Conservation (phyloP, 35 echinoderm and acorn worm species). For the Apostichopus japonicus region DNA sequence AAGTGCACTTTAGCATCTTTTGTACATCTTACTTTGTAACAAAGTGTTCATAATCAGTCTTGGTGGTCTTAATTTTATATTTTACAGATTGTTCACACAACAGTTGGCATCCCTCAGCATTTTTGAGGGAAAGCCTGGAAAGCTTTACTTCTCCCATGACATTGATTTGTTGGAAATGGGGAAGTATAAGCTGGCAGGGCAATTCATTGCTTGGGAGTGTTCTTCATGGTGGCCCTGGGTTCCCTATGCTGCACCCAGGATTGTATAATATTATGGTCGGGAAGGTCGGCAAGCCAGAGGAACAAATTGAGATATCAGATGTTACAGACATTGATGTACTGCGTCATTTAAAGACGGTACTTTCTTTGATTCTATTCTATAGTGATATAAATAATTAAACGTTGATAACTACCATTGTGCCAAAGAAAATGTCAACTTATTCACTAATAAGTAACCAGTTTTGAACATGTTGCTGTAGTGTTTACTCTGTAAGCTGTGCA, state of each 20-base stretch:
- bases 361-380: neutral
- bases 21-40: too few species aligned
- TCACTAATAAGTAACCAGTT: too few species aligned
- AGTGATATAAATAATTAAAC: neutral
- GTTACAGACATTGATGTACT: constrained; percentile 15
- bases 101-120: neutral
- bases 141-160: constrained; percentile 34
- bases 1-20: too few species aligned
- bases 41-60: too few species aligned
- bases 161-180: constrained; percentile 11
- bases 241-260: constrained; percentile 1
- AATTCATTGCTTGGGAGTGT: constrained; percentile 37
- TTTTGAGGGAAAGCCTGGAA: constrained; percentile 4
- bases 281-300: neutral
- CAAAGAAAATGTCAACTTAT: neutral
- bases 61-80: neutral
- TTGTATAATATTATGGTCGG: constrained; percentile 12
- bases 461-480: too few species aligned
- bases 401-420: neutral
- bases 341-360: neutral
- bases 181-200: constrained; percentile 19
- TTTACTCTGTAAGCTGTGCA: too few species aligned
- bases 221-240: constrained; percentile 29
- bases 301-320: neutral
- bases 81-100: neutral